A percentile compares a stretch with the other conserved stretches of the same genome.
These are phyloP conservation scores for Nannobrachium achirus DNA, from an alignment of 2,113 vertebrate species.

Conservation along the genomic window DNA sequence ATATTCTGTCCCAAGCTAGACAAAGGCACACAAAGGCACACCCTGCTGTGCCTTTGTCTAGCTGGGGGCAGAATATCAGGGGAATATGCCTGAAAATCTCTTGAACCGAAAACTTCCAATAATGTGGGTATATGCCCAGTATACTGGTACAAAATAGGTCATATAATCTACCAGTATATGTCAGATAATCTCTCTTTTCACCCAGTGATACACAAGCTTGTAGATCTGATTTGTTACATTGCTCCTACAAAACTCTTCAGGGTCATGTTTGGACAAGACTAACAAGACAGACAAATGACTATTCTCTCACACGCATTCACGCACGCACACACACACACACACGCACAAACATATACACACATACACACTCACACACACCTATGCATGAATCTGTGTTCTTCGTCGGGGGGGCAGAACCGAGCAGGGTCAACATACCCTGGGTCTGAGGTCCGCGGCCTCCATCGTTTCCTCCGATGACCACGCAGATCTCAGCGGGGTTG, in stretches of 20 bases:
- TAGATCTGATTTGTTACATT: no score
- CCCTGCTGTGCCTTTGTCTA: no score
- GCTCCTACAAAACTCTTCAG: background rate
- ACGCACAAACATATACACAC: background rate
- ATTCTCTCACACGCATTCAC: background rate
- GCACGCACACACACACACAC: background rate
- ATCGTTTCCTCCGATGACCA: slow-evolving; percentile 87
- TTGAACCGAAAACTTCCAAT: no score
- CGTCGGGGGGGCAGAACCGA: slow-evolving; percentile 70
- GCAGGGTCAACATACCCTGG: slow-evolving; percentile 85
- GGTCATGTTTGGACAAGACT: slow-evolving; percentile 36
- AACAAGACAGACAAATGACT: background rate
- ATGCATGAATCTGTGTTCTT: slow-evolving; percentile 77
- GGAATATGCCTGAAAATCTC: no score
- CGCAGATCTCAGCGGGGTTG: slow-evolving; percentile 94
- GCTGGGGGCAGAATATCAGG: no score
- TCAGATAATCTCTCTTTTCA: no score
- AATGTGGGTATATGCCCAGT: no score
- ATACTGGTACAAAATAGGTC: no score
- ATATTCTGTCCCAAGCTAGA: no score
- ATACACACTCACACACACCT: slow-evolving; percentile 53
- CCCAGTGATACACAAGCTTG: no score
- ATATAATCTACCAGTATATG: no score
- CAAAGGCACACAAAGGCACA: no score
- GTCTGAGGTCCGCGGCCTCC: slow-evolving; percentile 91